These are phyloP conservation scores for Protodeltote pygarga DNA, from an alignment of 2,888 invertebrate genomes.

Conservation along the genomic window DNA sequence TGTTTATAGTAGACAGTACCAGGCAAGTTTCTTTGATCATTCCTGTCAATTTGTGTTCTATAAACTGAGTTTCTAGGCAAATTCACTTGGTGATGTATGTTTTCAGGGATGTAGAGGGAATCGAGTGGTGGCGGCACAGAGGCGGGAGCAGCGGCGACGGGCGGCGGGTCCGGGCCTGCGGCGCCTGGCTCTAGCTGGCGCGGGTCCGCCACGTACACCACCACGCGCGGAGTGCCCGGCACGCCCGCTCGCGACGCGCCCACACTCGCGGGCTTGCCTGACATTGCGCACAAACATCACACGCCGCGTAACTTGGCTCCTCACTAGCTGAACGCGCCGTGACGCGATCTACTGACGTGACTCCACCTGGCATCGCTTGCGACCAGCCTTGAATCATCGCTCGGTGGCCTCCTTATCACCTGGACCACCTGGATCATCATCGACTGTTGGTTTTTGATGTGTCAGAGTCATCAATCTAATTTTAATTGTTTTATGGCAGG, in stretches of 20 bases:
- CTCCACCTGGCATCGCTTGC: constrained; percentile 78
- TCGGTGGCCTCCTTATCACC: constrained; percentile 66
- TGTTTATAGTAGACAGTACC: constrained; percentile 71
- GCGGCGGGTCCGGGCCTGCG: constrained; percentile 71
- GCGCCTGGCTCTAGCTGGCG: constrained; percentile 84
- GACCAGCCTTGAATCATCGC: constrained; percentile 75
- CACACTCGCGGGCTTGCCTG: constrained; percentile 92
- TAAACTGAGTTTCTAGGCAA: constrained; percentile 64
- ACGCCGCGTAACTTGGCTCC: constrained; percentile 81
- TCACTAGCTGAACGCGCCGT: constrained; percentile 77
- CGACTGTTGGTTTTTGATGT: constrained; percentile 66
- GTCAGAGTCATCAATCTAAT: constrained; percentile 70
- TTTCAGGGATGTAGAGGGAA: constrained; percentile 67
- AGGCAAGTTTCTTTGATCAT: constrained; percentile 62
- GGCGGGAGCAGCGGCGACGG: constrained; percentile 50
- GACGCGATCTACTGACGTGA: constrained; percentile 66
- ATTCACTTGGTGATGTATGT: constrained; percentile 62
- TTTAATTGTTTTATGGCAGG: constrained; percentile 75
- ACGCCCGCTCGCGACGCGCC: constrained; percentile 85
- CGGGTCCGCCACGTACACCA: constrained; percentile 85
- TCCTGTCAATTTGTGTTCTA: constrained; percentile 60
- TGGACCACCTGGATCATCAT: constrained; percentile 76
- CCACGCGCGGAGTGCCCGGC: constrained; percentile 83
- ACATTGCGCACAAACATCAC: constrained; percentile 92
- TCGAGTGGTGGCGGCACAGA: constrained; percentile 53